Conservation (phyloP, 1,140 invertebrate species). For the Drosophila sucinea region DNA sequence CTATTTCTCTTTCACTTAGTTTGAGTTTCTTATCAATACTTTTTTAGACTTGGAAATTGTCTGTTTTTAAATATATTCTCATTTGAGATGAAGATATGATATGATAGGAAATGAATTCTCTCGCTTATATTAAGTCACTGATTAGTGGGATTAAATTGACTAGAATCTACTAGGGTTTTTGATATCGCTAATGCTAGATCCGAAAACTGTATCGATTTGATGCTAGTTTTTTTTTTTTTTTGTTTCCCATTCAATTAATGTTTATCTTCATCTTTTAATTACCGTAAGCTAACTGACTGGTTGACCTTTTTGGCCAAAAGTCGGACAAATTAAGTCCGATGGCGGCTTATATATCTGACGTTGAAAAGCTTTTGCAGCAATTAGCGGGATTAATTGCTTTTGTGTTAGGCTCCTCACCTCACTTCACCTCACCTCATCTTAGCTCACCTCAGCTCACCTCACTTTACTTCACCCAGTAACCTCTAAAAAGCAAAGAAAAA, state of each 20-base stretch:
- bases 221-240: too few species aligned
- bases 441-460: slow-evolving; percentile 2
- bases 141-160: too few species aligned
- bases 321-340: slow-evolving; percentile 14
- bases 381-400: slow-evolving; percentile 70
- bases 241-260: slow-evolving; percentile 43
- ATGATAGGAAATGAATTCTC: too few species aligned
- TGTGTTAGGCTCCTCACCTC: slow-evolving; percentile 41
- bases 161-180: too few species aligned
- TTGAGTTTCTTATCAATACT: too few species aligned
- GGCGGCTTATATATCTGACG: slow-evolving; percentile 6
- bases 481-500: slow-evolving; percentile 20
- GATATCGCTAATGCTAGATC: too few species aligned
- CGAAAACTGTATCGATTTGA: too few species aligned
- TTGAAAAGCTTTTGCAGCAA: slow-evolving; percentile 42
- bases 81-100: too few species aligned
- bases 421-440: background rate
- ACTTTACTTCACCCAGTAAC: slow-evolving; percentile 67
- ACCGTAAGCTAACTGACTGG: slow-evolving; percentile 17
- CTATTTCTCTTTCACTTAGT: too few species aligned
- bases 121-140: too few species aligned
- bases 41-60: too few species aligned
- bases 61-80: too few species aligned
- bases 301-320: slow-evolving; percentile 9
- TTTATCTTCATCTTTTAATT: slow-evolving; percentile 33